Conservation (phyloP, 2,888 invertebrate genomes). For the Andrena flavipes region DNA sequence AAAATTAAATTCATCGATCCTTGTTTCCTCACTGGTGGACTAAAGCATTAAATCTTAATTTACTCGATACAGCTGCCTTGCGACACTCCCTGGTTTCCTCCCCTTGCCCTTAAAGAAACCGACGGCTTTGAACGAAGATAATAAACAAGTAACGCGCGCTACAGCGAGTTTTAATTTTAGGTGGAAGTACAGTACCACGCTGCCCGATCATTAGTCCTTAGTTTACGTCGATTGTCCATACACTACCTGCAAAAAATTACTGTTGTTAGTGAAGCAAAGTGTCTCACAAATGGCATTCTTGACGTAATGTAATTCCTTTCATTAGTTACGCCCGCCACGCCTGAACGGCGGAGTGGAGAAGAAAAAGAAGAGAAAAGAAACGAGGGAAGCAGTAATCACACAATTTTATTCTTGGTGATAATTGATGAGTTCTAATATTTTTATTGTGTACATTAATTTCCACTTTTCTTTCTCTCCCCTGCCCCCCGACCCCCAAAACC, state of each 20-base stretch:
- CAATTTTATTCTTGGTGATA: constrained; percentile 75
- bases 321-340: constrained; percentile 72
- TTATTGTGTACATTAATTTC: constrained; percentile 82
- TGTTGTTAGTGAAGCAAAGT: constrained; percentile 81
- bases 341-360: constrained; percentile 67
- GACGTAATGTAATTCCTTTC: constrained; percentile 79
- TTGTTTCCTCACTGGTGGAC: no score
- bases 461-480: constrained; percentile 49
- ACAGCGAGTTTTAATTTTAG: constrained; percentile 72
- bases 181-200: constrained; percentile 82
- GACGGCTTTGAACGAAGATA: background rate
- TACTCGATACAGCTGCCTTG: no score
- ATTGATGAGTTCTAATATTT: constrained; percentile 81
- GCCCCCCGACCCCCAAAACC: no score
- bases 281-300: constrained; percentile 78
- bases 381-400: constrained; percentile 63
- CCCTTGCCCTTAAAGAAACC: background rate
- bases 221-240: constrained; percentile 84
- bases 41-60: no score
- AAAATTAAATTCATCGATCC: no score
- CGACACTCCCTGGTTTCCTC: no score
- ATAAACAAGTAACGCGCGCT: constrained; percentile 7
- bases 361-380: constrained; percentile 35
- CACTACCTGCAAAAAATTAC: constrained; percentile 80
- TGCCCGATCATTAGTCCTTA: constrained; percentile 84